Percentiles rank a stretch among this genome's conserved stretches.
Conservation (phyloP, 2,797 vertebrate species). For the Coccyzus lansbergi region DNA sequence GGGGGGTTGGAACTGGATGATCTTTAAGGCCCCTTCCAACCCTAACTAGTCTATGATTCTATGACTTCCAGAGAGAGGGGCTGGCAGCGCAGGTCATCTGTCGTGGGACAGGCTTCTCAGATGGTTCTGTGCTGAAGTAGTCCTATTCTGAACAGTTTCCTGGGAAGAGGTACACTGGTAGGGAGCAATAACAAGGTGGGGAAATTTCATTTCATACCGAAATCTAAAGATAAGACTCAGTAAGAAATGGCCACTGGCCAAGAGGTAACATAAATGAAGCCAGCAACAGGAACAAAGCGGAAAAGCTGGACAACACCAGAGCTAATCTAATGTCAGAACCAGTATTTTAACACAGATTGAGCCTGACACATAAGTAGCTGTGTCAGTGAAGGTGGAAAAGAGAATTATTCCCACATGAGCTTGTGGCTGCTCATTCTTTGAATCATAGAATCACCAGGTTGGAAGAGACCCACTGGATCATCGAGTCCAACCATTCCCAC, state of each 20-base stretch:
- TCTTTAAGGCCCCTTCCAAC: no score
- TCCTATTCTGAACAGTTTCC: not conserved
- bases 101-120: not conserved
- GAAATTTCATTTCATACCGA: not conserved
- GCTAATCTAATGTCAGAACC: not conserved
- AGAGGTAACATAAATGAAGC: constrained; percentile 1
- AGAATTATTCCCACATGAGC: not conserved
- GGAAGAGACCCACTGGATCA: no score
- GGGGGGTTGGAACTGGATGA: no score
- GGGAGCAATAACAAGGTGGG: not conserved
- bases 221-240: not conserved
- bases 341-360: not conserved
- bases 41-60: no score
- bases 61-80: rapidly evolving
- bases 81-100: no score
- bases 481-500: no score
- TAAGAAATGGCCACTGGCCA: not conserved
- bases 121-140: not conserved
- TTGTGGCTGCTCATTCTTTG: not conserved
- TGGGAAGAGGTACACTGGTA: not conserved
- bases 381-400: not conserved
- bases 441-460: no score
- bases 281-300: not conserved
- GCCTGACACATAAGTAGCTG: not conserved
- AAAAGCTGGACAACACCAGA: not conserved